phyloP scores from a whole-genome alignment of 35 echinoderm and acorn worm genomes.

The Eucidaris tribuloides region DNA sequence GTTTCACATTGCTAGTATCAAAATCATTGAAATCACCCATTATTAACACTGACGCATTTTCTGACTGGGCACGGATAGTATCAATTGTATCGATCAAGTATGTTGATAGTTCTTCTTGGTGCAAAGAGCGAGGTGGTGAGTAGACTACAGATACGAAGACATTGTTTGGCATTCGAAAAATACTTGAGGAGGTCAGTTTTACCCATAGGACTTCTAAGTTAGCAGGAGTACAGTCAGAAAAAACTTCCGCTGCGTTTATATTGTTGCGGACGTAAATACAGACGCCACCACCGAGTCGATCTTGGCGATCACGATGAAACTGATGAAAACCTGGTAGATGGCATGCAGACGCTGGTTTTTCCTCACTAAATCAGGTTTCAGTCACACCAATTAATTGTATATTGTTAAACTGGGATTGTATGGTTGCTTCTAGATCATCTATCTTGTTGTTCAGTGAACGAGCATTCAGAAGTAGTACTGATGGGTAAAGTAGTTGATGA shows the following conservation, averaged over 20 bases:
- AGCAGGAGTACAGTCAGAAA: not conserved
- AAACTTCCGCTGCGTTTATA: not conserved
- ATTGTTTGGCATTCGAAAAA: not conserved
- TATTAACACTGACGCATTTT: not conserved
- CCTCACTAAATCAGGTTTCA: constrained; percentile 9
- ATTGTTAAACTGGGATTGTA: not conserved
- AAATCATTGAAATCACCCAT: constrained; percentile 6
- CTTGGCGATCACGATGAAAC: not conserved
- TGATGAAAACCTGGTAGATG: not conserved
- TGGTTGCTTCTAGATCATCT: not conserved
- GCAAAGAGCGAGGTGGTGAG: not conserved
- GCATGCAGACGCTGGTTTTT: not conserved
- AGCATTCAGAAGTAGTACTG: not conserved
- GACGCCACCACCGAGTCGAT: constrained; percentile 3
- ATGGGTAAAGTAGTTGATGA: not conserved
- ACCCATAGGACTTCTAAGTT: constrained; percentile 11
- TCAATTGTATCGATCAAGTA: constrained; percentile 1
- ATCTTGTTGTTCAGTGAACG: constrained; percentile 24
- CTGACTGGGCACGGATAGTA: not conserved
- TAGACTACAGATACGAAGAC: constrained; percentile 1
- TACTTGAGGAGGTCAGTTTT: not conserved
- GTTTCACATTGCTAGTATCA: not conserved
- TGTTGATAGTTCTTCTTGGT: not conserved
- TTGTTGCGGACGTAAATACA: not conserved
- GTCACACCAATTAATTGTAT: not conserved